These are phyloP conservation scores for Falco columbarius DNA, from an alignment of 2,797 vertebrate genomes.

Conservation along the genomic window DNA sequence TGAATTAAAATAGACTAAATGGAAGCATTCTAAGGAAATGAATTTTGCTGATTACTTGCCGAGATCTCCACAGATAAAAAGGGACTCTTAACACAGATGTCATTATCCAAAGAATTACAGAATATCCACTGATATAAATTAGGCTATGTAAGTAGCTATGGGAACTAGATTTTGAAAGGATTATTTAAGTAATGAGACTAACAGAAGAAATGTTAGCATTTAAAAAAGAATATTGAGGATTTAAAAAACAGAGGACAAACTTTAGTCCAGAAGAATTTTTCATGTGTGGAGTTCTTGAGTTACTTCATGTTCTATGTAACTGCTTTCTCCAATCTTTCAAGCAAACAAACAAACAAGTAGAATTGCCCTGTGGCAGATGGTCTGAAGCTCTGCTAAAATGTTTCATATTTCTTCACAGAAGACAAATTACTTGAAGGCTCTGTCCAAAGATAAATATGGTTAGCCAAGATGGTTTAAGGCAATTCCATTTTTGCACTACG, in stretches of 20 bases:
- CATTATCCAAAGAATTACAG: not conserved
- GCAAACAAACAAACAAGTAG: not conserved
- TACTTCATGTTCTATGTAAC: not conserved
- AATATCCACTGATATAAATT: not conserved
- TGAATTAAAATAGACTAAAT: not conserved
- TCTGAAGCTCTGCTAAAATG: not conserved
- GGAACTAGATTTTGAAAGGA: not conserved
- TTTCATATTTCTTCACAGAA: not conserved
- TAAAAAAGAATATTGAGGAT: not conserved
- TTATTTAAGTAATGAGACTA: not conserved
- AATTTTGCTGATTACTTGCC: not conserved
- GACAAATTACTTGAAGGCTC: not conserved
- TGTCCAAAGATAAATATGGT: not conserved
- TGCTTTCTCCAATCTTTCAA: not conserved
- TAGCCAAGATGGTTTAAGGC: not conserved
- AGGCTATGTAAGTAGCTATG: not conserved
- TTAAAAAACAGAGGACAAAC: not conserved
- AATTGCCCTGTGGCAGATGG: not conserved
- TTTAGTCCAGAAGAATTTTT: not conserved
- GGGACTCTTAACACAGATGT: not conserved
- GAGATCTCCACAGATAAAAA: not conserved
- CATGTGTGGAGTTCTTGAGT: not conserved
- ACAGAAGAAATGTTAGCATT: not conserved
- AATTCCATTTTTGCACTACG: not conserved
- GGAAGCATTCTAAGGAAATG: not conserved